These are phyloP conservation scores for Mayetiola destructor DNA, from an alignment of 2,888 invertebrate genomes.

Conservation along the genomic window DNA sequence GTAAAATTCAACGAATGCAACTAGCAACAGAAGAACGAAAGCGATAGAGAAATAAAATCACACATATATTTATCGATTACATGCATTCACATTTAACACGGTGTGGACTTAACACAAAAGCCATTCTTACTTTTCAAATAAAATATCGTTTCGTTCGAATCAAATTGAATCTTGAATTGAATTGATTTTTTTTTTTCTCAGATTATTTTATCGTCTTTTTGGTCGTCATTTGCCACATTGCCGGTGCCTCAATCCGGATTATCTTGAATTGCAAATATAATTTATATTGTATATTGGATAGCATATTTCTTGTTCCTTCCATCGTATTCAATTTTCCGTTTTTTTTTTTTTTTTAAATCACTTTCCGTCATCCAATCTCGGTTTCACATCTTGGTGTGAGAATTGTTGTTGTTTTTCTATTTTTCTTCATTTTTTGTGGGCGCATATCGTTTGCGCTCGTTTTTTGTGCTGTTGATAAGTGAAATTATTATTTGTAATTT, in stretches of 20 bases:
- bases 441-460: too few species aligned
- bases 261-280: neutral
- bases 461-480: neutral
- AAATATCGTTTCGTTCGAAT: neutral
- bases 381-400: neutral
- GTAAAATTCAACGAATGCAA: neutral
- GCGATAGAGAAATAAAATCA: neutral
- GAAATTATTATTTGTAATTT: neutral
- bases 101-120: neutral
- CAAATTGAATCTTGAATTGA: neutral
- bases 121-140: slow-evolving; percentile 2
- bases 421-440: too few species aligned
- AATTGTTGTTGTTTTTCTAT: too few species aligned
- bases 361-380: neutral
- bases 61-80: neutral
- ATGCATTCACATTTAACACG: neutral
- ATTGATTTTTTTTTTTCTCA: neutral
- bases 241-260: neutral
- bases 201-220: neutral
- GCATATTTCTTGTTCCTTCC: neutral
- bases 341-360: neutral
- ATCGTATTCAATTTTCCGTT: neutral
- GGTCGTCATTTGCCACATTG: neutral
- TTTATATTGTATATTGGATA: neutral
- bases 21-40: neutral